Conservation (phyloP, 2,113 vertebrate genomes). For the Gymnorhina tibicen region DNA sequence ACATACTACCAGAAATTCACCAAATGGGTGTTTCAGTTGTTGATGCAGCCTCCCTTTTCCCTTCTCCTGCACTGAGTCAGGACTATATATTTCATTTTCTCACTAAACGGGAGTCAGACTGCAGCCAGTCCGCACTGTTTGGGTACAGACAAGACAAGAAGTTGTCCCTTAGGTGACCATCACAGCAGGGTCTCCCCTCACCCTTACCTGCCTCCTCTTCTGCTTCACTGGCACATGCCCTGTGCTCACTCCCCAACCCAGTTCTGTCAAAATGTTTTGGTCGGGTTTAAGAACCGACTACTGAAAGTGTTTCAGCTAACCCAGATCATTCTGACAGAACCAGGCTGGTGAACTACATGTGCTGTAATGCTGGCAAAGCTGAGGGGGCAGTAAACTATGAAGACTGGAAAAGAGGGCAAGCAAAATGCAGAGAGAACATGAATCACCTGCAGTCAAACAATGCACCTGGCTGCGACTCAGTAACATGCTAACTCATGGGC, state of each 20-base stretch:
- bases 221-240: not conserved
- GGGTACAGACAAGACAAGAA: not conserved
- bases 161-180: not conserved
- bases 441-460: not conserved
- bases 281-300: not conserved
- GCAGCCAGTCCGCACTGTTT: not conserved
- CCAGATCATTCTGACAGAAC: conserved; percentile 50
- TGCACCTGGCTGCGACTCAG: not conserved
- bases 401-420: not conserved
- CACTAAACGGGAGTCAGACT: not conserved
- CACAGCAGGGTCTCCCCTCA: not conserved
- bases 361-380: not conserved
- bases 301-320: conserved; percentile 6
- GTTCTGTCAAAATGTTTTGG: conserved; percentile 10
- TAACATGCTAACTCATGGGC: not conserved
- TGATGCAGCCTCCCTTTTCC: not conserved
- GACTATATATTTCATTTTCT: not conserved
- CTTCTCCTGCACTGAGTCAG: not conserved
- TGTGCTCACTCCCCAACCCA: not conserved
- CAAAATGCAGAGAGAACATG: not conserved
- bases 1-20: not conserved
- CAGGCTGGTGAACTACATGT: conserved; percentile 7
- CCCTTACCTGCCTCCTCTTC: not conserved
- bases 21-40: not conserved
- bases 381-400: not conserved